A percentile compares a stretch with the other conserved stretches of the same genome.
phyloP scores from a whole-genome alignment of 2,888 invertebrate genomes.

The Drosophila subquinaria region DNA sequence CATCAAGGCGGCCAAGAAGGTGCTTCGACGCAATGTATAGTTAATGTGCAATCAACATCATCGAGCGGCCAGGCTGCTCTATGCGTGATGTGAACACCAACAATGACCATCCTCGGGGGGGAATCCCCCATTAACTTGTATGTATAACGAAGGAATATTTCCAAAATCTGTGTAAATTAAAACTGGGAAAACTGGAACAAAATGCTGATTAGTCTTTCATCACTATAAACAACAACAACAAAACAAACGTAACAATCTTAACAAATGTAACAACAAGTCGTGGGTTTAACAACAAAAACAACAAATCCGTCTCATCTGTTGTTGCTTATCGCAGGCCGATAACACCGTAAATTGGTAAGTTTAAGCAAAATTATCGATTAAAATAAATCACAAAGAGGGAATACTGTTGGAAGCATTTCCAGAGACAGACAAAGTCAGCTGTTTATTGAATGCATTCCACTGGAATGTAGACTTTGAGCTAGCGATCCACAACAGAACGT shows the following conservation, averaged over 20 bases:
- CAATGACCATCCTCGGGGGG: no score
- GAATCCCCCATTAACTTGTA: neutral
- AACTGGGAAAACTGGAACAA: slow-evolving; percentile 72
- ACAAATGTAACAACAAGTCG: slow-evolving; percentile 11
- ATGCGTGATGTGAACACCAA: slow-evolving; percentile 64
- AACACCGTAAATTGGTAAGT: slow-evolving; percentile 54
- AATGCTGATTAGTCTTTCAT: slow-evolving; percentile 75
- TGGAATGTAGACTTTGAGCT: neutral
- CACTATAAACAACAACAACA: slow-evolving; percentile 41
- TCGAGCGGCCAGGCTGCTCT: slow-evolving; percentile 72
- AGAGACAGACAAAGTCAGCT: neutral
- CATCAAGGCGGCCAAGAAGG: slow-evolving; percentile 95
- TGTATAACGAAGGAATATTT: slow-evolving; percentile 25
- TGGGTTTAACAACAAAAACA: neutral
- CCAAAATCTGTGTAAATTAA: slow-evolving; percentile 58
- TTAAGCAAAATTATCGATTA: neutral
- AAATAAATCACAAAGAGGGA: neutral
- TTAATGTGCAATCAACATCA: slow-evolving; percentile 78
- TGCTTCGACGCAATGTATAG: slow-evolving; percentile 87
- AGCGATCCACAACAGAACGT: neutral
- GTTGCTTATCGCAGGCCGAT: slow-evolving; percentile 52
- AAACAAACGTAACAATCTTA: slow-evolving; percentile 13
- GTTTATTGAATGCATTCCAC: neutral
- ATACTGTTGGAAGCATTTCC: neutral
- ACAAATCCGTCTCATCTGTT: slow-evolving; percentile 1